phyloP scores from a whole-genome alignment of 2,888 invertebrate genomes.

The Vannuccia rotundouncinata region DNA sequence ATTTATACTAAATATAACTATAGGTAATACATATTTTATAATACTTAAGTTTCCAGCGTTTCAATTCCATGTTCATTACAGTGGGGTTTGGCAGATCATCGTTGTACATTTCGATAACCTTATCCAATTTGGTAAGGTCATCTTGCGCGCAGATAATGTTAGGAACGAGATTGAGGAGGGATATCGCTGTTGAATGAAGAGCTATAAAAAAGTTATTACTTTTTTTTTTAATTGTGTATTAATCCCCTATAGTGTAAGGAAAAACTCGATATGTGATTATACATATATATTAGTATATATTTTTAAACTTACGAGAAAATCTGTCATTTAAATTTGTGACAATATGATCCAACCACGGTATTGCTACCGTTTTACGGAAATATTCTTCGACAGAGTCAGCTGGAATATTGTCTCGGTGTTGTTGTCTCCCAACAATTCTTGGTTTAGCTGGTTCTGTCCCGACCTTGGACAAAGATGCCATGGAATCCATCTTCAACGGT shows the following conservation, averaged over 20 bases:
- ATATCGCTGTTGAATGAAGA: slow-evolving; percentile 11
- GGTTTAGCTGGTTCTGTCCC: not conserved
- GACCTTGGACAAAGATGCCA: slow-evolving; percentile 9
- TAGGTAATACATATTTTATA: slow-evolving; percentile 23
- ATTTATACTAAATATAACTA: not conserved
- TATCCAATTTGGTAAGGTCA: slow-evolving; percentile 19
- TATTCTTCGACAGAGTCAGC: slow-evolving; percentile 10
- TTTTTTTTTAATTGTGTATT: slow-evolving; percentile 23
- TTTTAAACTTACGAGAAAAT: slow-evolving; percentile 26
- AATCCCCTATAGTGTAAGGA: slow-evolving; percentile 17
- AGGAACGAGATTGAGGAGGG: slow-evolving; percentile 12
- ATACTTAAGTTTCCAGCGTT: slow-evolving; percentile 21
- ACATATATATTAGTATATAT: slow-evolving; percentile 7
- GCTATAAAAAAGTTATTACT: not conserved
- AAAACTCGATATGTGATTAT: slow-evolving; percentile 6
- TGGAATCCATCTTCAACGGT: slow-evolving; percentile 19
- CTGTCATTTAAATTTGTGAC: slow-evolving; percentile 23
- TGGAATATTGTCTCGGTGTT: slow-evolving; percentile 16
- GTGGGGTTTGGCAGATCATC: slow-evolving; percentile 2
- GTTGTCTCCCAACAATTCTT: not conserved
- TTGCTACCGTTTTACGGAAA: slow-evolving; percentile 16
- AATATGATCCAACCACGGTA: slow-evolving; percentile 4
- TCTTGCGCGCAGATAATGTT: slow-evolving; percentile 18
- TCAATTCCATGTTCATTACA: slow-evolving; percentile 12
- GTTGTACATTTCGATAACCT: slow-evolving; percentile 19